Evolutionary conservation across 2,888 invertebrate genomes (phyloP).

Genomic region (Aphrophora alni): DNA sequence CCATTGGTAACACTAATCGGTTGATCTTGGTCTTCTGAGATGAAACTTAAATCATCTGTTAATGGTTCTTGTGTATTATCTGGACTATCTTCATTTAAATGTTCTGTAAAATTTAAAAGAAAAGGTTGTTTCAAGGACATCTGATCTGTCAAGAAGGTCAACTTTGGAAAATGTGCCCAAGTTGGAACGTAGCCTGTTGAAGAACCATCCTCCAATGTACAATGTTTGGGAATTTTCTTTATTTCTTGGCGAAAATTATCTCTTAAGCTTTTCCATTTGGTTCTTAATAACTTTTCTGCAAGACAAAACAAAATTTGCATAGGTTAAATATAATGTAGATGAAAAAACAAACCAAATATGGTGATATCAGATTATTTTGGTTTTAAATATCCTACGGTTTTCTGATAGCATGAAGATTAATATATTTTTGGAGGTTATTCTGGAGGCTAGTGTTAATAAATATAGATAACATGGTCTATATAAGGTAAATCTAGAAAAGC

Average conservation of each 20-base stretch:
- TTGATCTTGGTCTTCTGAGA: not conserved
- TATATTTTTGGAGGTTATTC: no score
- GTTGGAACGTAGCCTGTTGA: not conserved
- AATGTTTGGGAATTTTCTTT: not conserved
- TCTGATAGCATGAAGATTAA: no score
- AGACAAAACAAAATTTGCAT: no score
- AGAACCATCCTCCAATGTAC: not conserved
- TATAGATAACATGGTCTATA: no score
- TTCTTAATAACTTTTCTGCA: not conserved
- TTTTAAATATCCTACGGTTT: no score
- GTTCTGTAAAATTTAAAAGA: not conserved
- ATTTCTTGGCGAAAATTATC: not conserved
- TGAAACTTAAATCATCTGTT: not conserved
- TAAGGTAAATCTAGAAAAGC: no score
- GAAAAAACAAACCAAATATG: no score
- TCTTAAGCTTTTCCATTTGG: not conserved
- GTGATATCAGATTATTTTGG: no score
- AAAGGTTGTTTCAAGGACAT: not conserved
- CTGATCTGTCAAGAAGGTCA: not conserved
- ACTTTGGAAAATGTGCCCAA: not conserved
- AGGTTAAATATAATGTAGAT: no score
- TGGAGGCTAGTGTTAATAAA: no score
- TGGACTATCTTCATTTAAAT: not conserved
- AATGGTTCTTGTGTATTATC: not conserved
- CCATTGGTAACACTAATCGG: not conserved